A percentile compares a stretch with the other conserved stretches of the same genome.
These are phyloP conservation scores for Nipponacmea schrenckii DNA, from an alignment of 2,888 invertebrate species.

Conservation along the genomic window DNA sequence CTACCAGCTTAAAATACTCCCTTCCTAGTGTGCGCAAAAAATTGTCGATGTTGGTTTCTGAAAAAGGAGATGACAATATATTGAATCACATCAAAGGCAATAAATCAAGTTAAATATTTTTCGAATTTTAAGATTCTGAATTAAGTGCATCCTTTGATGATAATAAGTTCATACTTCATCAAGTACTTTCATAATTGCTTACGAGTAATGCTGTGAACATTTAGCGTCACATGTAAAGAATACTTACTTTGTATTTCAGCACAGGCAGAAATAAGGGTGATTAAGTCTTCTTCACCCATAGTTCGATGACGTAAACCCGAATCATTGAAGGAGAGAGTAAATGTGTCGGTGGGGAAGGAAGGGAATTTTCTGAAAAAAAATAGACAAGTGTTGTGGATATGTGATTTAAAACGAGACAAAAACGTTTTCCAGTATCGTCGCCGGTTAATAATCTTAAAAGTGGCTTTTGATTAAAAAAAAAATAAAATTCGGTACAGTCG, in stretches of 20 bases:
- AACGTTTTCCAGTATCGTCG: no score
- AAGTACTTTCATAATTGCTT: no score
- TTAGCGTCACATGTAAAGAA: background rate
- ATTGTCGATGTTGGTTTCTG: slow-evolving; percentile 69
- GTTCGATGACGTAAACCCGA: slow-evolving; percentile 27
- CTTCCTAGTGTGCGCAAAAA: slow-evolving; percentile 92
- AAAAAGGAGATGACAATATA: slow-evolving; percentile 2
- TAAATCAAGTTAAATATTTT: no score
- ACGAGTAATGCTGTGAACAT: no score
- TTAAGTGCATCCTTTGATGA: no score
- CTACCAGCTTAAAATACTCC: slow-evolving; percentile 95
- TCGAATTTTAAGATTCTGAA: no score
- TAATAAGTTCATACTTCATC: no score
- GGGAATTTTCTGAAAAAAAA: background rate
- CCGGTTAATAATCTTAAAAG: no score
- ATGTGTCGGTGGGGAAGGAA: background rate
- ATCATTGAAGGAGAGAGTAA: slow-evolving; percentile 26
- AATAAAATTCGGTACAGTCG: no score
- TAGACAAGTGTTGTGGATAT: no score
- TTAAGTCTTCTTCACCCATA: slow-evolving; percentile 22
- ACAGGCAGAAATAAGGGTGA: slow-evolving; percentile 15
- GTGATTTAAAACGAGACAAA: no score
- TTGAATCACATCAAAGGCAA: background rate
- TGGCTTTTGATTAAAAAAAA: no score
- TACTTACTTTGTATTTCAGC: slow-evolving; percentile 26